Base-by-base conservation (phyloP, 2,113 vertebrate species). In the Silurus glanis region DNA sequence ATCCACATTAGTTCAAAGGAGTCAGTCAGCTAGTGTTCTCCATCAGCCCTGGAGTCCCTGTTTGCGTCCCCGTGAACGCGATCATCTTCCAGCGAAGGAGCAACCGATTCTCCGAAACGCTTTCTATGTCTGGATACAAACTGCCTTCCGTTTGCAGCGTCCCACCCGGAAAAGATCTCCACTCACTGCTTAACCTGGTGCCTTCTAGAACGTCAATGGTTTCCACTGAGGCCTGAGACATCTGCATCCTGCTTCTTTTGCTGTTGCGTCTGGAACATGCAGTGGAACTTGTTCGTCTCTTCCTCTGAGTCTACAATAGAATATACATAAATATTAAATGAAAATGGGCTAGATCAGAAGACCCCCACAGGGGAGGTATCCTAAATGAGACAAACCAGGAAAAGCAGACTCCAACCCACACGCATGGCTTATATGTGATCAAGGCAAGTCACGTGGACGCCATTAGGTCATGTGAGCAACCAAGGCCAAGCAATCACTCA, bases 161-260 rank as follows among this genome's bases (percentile, higher is more conserved):
- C 28, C 62, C 71, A 79, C 23, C 37, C 9, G 6, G 3, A 56
- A 45, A 47, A 53, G 37, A 37, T 23, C 37, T n/a, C 5, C 74
- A 92, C 94, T 91, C 84, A 95, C 95, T 83, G 62, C 80, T 85
- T 21, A 88, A 84, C 23, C 89, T 89, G 1, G 87, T 64, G 85
- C 83, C 87, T 87, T 94, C 93, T 82, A 91, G 82, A 74, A 94
- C 89, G 13, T 91, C 86, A 9, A 94, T 93, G 80, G 94, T 92
- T 76, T 94, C 94, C 71, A 91, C 81, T 2, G 75, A 64, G 8
- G 89, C 82, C 47, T 4, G 89, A 5, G 83, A 91, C 86, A 76
- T 74, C 66, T 61, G 89, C 23, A 64, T 74, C 83, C 92, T 90
- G 84, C 84, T 89, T 58, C 86, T 92, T 87, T 94, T 95, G 64